Base-by-base conservation (phyloP, 2,888 invertebrate genomes). In the Augiades crinisus region DNA sequence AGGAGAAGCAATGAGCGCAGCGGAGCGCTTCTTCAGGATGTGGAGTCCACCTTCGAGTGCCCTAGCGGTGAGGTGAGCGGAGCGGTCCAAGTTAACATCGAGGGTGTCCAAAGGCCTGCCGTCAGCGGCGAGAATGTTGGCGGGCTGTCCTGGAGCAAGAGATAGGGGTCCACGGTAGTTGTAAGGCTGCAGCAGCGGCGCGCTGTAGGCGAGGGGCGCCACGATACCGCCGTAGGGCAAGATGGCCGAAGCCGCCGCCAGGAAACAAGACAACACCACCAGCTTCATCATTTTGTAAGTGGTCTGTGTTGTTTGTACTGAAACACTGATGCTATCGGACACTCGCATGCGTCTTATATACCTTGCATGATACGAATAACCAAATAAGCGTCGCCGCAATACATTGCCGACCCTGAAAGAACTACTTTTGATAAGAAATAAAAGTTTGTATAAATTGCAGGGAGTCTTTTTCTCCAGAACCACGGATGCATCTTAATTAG, bases 251-350 rank as follows among this genome's bases (percentile, higher is more conserved):
- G 86, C 91, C 61, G 91, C 80, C 62, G 92, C 91, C 75, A 92
- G 72, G 65, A 92, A 72, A 81, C 92, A 92, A 70, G 90, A 91
- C 85, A 93, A 91, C 78, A 92, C 92, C 89, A 92, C 91, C 90
- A 90, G 76, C 71, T 88, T 88, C 76, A 88, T 72, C 90, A 90
- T 90, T 63, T 68, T 84, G 77, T 65, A 59, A 72, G 70, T 76
- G 84, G 86, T 84, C 85, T 88, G 87, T 87, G 83, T 82, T 81
- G 77, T 47, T 68, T 70, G 62, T 43, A 63, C 62, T 68, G 59
- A 64, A 74, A 76, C 68, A 86, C 84, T 86, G 84, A 86, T 87
- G 68, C 70, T 55, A 59, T 47, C 49, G 47, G 54, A 56, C 51
- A 34, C 56, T 54, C 59, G 62, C 67, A 59, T 57, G 72, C 67